Conservation (phyloP, 2,797 vertebrate species). For the Danio aesculapii region DNA sequence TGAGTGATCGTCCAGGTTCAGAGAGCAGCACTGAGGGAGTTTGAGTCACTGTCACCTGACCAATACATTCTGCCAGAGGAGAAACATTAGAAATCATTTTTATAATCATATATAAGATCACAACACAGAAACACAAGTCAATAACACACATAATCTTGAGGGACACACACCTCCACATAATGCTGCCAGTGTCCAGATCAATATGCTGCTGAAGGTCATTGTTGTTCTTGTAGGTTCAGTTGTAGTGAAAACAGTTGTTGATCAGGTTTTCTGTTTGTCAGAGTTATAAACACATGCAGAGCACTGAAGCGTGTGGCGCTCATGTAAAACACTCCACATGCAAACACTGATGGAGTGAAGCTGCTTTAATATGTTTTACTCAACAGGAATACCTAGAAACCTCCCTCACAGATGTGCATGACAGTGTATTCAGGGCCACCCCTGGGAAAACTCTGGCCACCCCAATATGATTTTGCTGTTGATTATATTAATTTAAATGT, state of each 20-base stretch:
- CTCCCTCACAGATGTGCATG: too few relatives aligned
- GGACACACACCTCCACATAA: slow-evolving; percentile 6
- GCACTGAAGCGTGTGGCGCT: not conserved
- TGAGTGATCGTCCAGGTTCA: not conserved
- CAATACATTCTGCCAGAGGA: not conserved
- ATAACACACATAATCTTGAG: not conserved
- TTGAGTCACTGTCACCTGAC: slow-evolving; percentile 11
- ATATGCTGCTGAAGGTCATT: not conserved
- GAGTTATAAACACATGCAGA: slow-evolving; percentile 16
- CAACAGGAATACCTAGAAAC: too few relatives aligned
- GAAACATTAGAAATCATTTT: not conserved
- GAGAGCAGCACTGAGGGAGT: not conserved
- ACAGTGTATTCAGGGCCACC: too few relatives aligned
- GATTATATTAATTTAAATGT: too few relatives aligned
- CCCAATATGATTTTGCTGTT: too few relatives aligned
- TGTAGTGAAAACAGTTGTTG: not conserved
- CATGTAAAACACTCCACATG: slow-evolving; percentile 19
- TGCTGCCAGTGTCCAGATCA: slow-evolving; percentile 5
- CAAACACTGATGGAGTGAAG: not conserved
- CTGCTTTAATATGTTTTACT: too few relatives aligned
- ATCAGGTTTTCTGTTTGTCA: not conserved
- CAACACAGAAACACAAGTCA: not conserved
- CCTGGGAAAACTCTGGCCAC: too few relatives aligned
- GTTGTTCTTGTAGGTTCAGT: slow-evolving; percentile 5
- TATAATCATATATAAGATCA: too few relatives aligned